These are phyloP conservation scores for Galeopterus variegatus DNA, from an alignment of 2,113 vertebrate genomes.

Conservation along the genomic window DNA sequence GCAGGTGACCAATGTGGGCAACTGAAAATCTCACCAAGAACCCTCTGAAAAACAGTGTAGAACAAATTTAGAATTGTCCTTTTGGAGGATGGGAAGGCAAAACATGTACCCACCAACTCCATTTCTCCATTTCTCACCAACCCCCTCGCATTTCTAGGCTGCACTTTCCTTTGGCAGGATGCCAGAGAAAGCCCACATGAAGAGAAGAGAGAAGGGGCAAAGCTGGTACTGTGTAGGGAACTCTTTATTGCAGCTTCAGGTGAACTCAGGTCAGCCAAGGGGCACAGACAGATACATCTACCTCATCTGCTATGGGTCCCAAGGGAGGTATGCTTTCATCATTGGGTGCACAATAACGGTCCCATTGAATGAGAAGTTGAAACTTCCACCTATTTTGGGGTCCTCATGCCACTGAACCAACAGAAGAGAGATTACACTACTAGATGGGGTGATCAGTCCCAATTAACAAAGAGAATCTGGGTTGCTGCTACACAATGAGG, in stretches of 20 bases:
- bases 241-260: not conserved
- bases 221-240: not conserved
- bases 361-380: not conserved
- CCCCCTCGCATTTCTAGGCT: not conserved
- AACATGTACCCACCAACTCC: not conserved
- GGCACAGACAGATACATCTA: not conserved
- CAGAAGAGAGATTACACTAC: not conserved
- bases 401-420: not conserved
- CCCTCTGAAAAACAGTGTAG: not conserved
- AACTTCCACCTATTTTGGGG: not conserved
- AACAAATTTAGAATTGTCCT: not conserved
- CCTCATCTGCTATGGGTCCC: not conserved
- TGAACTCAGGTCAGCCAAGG: not conserved
- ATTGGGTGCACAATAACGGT: not conserved
- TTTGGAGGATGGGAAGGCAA: not conserved
- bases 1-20: not conserved
- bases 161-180: not conserved
- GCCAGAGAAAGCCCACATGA: not conserved
- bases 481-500: not conserved
- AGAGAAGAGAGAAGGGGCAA: not conserved
- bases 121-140: too few species aligned
- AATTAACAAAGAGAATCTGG: not conserved
- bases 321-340: not conserved
- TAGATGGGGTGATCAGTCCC: not conserved
- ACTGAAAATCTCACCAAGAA: not conserved